Evolutionary conservation across 2,888 invertebrate genomes (phyloP).

Genomic region (Scaptomyza polygonia): DNA sequence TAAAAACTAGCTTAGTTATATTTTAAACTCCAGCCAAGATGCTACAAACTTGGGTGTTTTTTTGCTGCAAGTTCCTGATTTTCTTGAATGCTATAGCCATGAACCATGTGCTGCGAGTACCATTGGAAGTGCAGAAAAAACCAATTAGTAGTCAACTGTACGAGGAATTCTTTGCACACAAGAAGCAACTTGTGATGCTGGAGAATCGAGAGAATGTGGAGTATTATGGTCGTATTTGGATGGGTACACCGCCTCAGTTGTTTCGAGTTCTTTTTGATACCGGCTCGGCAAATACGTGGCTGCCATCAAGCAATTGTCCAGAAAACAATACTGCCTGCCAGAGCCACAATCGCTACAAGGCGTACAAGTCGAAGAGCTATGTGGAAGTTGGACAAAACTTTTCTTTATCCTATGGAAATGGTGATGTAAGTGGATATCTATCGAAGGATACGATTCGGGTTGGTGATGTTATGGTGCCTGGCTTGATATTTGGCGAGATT

Average conservation of each 20-base stretch:
- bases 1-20: slow-evolving; percentile 14
- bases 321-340: slow-evolving; percentile 95
- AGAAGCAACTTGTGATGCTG: slow-evolving; percentile 22
- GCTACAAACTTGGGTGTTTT: slow-evolving; percentile 18
- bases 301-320: slow-evolving; percentile 97
- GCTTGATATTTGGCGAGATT: slow-evolving; percentile 52
- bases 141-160: neutral
- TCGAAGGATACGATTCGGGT: slow-evolving; percentile 89
- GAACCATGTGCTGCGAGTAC: slow-evolving; percentile 28
- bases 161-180: neutral
- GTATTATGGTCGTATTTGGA: slow-evolving; percentile 95
- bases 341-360: slow-evolving; percentile 97
- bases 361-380: slow-evolving; percentile 92
- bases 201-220: slow-evolving; percentile 81
- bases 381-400: slow-evolving; percentile 93
- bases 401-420: slow-evolving; percentile 96
- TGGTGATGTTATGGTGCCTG: slow-evolving; percentile 26
- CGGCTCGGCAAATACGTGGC: slow-evolving; percentile 98
- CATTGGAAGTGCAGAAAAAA: slow-evolving; percentile 21
- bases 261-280: slow-evolving; percentile 99
- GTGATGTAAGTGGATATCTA: slow-evolving; percentile 96
- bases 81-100: neutral
- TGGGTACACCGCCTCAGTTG: slow-evolving; percentile 95
- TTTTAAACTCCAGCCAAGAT: slow-evolving; percentile 34
- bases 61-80: slow-evolving; percentile 4